phyloP scores from a whole-genome alignment of 2,113 vertebrate genomes.

The Phoxinus phoxinus region DNA sequence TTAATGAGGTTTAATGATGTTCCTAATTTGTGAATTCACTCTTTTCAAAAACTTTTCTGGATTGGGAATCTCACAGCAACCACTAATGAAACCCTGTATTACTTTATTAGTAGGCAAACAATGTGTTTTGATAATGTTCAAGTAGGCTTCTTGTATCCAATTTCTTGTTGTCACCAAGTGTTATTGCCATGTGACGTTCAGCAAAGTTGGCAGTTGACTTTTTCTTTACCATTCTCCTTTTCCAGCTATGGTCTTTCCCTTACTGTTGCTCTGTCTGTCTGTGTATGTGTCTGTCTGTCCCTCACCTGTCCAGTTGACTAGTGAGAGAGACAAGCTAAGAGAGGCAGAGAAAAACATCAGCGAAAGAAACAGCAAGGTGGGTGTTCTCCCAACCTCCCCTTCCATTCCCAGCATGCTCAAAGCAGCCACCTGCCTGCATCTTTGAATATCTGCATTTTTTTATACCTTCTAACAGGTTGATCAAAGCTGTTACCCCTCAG shows the following conservation, averaged over 20 bases:
- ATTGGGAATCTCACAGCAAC: background rate
- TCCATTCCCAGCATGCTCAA: conserved; percentile 27
- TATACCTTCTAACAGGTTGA: background rate
- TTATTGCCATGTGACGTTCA: background rate
- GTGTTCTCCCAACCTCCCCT: conserved; percentile 58
- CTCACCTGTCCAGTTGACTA: conserved; percentile 74
- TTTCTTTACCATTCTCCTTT: background rate
- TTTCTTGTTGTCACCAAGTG: conserved; percentile 12
- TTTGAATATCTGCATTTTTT: conserved; percentile 14
- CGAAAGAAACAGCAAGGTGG: conserved; percentile 79
- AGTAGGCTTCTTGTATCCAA: conserved; percentile 1
- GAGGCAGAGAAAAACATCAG: conserved; percentile 77
- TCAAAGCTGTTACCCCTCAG: conserved; percentile 32
- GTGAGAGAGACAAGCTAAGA: conserved; percentile 77
- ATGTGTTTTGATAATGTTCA: conserved; percentile 13
- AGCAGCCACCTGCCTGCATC: background rate
- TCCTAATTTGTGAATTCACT: background rate
- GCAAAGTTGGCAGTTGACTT: background rate
- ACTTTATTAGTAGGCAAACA: conserved; percentile 41
- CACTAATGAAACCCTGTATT: background rate
- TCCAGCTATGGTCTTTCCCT: conserved; percentile 49
- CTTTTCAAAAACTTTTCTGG: background rate
- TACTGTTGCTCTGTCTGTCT: conserved; percentile 50
- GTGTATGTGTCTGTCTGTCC: conserved; percentile 58
- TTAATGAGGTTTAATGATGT: background rate